Evolutionary conservation across 2,888 invertebrate genomes (phyloP), one percentile per base, ranked within the genome.

Genomic region (Tubulanus polymorphus): DNA sequence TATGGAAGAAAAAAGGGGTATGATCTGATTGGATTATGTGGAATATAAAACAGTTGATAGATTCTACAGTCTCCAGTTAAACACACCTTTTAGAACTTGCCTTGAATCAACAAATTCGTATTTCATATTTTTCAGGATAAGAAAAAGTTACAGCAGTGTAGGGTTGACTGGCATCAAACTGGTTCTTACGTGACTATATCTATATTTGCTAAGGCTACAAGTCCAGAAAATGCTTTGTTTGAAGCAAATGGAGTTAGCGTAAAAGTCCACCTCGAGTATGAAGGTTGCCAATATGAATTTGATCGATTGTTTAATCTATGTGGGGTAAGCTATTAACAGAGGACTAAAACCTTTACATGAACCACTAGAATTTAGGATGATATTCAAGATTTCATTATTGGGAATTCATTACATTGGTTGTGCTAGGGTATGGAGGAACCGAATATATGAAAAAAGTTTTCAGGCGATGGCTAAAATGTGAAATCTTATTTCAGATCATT

Each of bases 141-240:
- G 3, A 23, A 47, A 23, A 47, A 62, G 55, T 59, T 59, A 37
- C 59, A 60, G 20, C 58, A 67, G 56, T 95, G 95, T 74, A 85
- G 94, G 26, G 87, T 90, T 84, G 96, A 97, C 77, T 94, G 93
- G 90, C 93, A 95, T 81, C 96, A 97, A 82, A 96, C 95, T 0
- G 87, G 87, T 0, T 84, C 86, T 0, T 84, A 85, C 75, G 89
- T 96, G 0, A 88, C 90, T 57, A 85, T 96, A 49, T 88, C 93
- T 35, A 85, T 96, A 46, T 97, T 91, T 80, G 90, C 91, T 1
- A 96, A 96, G 81, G 87, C 90, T 66, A 90, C 93, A 73, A 86
- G 91, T 66, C 92, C 93, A 10, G 83, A 84, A 20, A 76, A 84
- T 56, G 91, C 91, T 59, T 81, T 75, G 53, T 83, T 99, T 1